Base-by-base conservation (phyloP, 2,113 vertebrate species). In the Ailurus styani region DNA sequence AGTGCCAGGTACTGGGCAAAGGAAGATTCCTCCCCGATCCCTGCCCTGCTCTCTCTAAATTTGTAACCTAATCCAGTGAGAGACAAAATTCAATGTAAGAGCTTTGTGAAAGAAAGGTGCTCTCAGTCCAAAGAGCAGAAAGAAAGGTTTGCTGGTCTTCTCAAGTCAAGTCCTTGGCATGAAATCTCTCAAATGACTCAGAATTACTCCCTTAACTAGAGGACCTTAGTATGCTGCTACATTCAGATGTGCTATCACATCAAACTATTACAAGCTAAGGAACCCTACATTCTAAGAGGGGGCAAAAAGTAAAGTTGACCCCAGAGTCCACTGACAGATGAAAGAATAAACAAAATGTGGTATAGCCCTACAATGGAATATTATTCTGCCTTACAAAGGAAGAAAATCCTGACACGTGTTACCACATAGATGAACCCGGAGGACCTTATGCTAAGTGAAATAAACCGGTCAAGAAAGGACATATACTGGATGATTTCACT, bases 111-210 rank as follows among this genome's bases (percentile, higher is more conserved):
- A 57, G 84, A 89, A 96, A 68, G 57, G 5, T 81, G 27, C 27
- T 31, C 42, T 88, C 25, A 7, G 77, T 96, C 82, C 78, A 55
- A 90, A 82, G 64, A 27, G 45, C 52, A 81, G 64, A 96, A 68
- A 93, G 55, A 23, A 96, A 77, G 25, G 37, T 85, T 72, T 93
- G 54, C 83, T 93, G 25, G 70, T 93, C 57, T 94, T 87, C 81
- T 31, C 42, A 93, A 90, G 62, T 84, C 40, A 25, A 91, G 23
- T 52, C 60, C 45, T 92, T 60, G 52, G 21, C 68, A 96, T 20
- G 72, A 91, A 94, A 86, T 75, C 87, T 85, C 64, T 82, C 87
- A 54, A 79, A 79, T 27, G 37, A 25, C 55, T 94, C 42, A 68
- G 47, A 86, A 90, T 50, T 82, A 45, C 72, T 91, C 37, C 77